A percentile compares a stretch with the other conserved stretches of the same genome.
phyloP scores from a whole-genome alignment of 2,797 vertebrate species.

The Pyrrhura leucotis region DNA sequence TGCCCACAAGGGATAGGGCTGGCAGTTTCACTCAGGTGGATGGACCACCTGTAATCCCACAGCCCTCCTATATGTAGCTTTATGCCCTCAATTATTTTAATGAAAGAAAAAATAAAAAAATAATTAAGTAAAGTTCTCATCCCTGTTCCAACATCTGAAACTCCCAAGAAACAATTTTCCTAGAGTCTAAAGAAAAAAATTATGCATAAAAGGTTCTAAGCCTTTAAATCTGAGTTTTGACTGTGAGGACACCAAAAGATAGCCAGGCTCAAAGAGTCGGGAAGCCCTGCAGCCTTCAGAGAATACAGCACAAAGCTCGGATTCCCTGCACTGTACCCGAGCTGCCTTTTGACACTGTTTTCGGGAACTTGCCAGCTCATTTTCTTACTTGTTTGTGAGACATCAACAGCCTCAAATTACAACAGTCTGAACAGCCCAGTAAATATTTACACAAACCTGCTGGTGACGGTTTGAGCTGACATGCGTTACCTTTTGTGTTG shows the following conservation, averaged over 20 bases:
- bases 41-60: neutral
- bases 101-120: neutral
- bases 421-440: slow-evolving; percentile 57
- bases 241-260: neutral
- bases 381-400: slow-evolving; percentile 66
- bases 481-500: slow-evolving; percentile 52
- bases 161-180: neutral
- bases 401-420: slow-evolving; percentile 67
- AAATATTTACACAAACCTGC: slow-evolving; percentile 74
- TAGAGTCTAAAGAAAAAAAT: neutral
- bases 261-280: neutral
- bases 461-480: slow-evolving; percentile 66
- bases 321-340: slow-evolving; percentile 32
- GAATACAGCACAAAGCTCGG: slow-evolving; percentile 16
- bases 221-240: neutral
- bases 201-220: neutral
- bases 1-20: neutral
- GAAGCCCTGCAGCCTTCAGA: neutral
- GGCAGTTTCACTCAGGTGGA: neutral
- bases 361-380: slow-evolving; percentile 64
- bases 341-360: slow-evolving; percentile 59
- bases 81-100: neutral
- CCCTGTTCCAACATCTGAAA: neutral
- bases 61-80: neutral
- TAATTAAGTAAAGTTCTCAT: neutral